phyloP scores from a whole-genome alignment of 2,797 vertebrate species.

The Paedocypris micromegethes region DNA sequence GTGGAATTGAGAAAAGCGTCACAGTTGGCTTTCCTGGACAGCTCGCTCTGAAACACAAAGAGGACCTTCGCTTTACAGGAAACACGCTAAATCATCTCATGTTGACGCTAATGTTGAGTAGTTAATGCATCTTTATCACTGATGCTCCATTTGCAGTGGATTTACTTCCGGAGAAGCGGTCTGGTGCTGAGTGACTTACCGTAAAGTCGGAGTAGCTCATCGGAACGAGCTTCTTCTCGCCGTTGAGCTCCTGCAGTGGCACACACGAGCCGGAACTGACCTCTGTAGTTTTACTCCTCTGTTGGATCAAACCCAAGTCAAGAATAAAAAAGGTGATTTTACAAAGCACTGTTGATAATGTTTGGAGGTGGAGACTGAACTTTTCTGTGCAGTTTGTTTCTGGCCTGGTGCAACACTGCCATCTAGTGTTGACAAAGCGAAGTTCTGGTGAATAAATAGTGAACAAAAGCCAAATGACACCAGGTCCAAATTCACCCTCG shows the following conservation, averaged over 20 bases:
- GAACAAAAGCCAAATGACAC: no score
- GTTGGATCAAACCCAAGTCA: slow-evolving; percentile 9
- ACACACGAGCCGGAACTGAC: slow-evolving; percentile 22
- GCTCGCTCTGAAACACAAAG: slow-evolving; percentile 47
- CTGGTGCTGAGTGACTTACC: slow-evolving; percentile 39
- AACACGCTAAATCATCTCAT: neutral
- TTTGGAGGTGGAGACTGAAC: neutral
- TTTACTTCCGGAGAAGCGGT: neutral
- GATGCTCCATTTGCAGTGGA: slow-evolving; percentile 14
- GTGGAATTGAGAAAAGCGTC: slow-evolving; percentile 54
- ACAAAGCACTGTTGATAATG: neutral
- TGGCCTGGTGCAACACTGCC: slow-evolving; percentile 4
- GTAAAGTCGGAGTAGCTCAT: slow-evolving; percentile 53
- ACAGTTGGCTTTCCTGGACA: slow-evolving; percentile 48
- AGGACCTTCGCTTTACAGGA: neutral
- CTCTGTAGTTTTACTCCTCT: slow-evolving; percentile 39
- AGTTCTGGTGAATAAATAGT: neutral
- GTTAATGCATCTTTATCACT: slow-evolving; percentile 1
- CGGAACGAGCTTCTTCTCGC: slow-evolving; percentile 31
- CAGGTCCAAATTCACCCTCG: no score
- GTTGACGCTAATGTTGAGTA: no score
- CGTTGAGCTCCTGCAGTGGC: slow-evolving; percentile 51
- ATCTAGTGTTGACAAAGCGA: slow-evolving; percentile 20
- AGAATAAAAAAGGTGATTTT: neutral
- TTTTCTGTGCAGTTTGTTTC: neutral